These are phyloP conservation scores for Sternarchorhynchus goeldii DNA, from an alignment of 2,797 vertebrate genomes.

Conservation along the genomic window DNA sequence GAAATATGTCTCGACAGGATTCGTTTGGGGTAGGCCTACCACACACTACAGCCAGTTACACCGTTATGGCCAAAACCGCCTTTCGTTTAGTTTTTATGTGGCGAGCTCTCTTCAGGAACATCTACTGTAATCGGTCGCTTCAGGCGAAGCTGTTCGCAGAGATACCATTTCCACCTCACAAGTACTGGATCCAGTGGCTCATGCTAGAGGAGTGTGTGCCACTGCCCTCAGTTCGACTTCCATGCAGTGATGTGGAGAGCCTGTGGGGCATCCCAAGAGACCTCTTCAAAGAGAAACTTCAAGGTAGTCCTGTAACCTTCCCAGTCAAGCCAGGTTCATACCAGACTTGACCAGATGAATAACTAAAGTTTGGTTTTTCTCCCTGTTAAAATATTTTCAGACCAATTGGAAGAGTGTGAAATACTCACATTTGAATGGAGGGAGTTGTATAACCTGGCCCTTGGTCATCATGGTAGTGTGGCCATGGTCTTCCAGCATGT, in stretches of 20 bases:
- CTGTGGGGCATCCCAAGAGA: slow-evolving; percentile 61
- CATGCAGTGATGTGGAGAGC: slow-evolving; percentile 54
- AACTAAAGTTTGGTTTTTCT: not conserved
- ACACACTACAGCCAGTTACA: slow-evolving; percentile 48
- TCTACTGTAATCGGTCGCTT: slow-evolving; percentile 65
- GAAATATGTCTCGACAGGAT: slow-evolving; percentile 30
- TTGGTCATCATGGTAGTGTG: slow-evolving; percentile 57
- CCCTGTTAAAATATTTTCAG: slow-evolving; percentile 43
- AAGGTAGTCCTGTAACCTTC: slow-evolving; percentile 49
- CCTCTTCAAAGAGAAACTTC: slow-evolving; percentile 51
- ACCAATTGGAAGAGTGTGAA: slow-evolving; percentile 50
- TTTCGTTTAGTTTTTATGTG: slow-evolving; percentile 65
- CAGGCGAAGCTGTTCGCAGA: slow-evolving; percentile 67
- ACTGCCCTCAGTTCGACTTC: slow-evolving; percentile 59
- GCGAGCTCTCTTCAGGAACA: slow-evolving; percentile 59
- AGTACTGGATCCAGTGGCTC: slow-evolving; percentile 62
- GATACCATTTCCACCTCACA: slow-evolving; percentile 3
- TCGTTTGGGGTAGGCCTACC: slow-evolving; percentile 59
- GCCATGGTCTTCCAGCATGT: slow-evolving; percentile 59
- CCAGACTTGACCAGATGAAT: no score
- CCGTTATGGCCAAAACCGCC: slow-evolving; percentile 55
- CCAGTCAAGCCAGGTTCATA: not conserved
- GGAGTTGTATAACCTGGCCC: slow-evolving; percentile 58
- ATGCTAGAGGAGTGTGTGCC: slow-evolving; percentile 65
- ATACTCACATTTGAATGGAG: slow-evolving; percentile 65